Conservation (phyloP, 2,113 vertebrate genomes). For the Scalopus aquaticus region DNA sequence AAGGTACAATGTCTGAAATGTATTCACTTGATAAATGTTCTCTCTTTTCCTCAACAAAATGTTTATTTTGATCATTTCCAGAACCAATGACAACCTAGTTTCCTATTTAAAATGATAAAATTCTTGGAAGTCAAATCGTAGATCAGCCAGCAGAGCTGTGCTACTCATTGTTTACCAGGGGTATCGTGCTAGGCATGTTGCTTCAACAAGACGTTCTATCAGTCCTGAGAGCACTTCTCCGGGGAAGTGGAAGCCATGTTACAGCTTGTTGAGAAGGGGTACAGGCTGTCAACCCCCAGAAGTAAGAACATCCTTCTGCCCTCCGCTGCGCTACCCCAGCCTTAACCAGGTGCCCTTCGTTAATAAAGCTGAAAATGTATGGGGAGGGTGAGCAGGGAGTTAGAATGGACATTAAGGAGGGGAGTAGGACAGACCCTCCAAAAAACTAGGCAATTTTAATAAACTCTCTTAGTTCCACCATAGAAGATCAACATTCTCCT, state of each 20-base stretch:
- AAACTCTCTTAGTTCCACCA: background rate
- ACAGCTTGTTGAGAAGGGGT: too few relatives aligned
- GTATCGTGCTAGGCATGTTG: too few relatives aligned
- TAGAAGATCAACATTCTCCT: background rate
- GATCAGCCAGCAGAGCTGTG: background rate
- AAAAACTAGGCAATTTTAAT: background rate
- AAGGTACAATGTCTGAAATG: background rate
- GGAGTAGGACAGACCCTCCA: background rate
- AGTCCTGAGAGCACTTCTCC: background rate
- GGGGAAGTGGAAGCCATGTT: background rate
- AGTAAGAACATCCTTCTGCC: background rate
- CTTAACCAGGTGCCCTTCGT: background rate
- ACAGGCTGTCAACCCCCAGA: rapidly evolving
- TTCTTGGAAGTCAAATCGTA: background rate
- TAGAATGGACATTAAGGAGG: background rate
- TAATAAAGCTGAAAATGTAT: background rate
- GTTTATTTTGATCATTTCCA: background rate
- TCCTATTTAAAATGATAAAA: slow-evolving; percentile 3
- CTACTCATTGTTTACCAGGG: background rate
- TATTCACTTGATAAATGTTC: background rate
- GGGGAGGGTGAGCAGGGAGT: background rate
- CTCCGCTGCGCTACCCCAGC: rapidly evolving
- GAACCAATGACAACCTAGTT: background rate
- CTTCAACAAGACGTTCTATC: background rate
- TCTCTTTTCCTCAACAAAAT: background rate